These are phyloP conservation scores for Phaethornis superciliosus DNA, from an alignment of 2,113 vertebrate genomes.

Conservation along the genomic window DNA sequence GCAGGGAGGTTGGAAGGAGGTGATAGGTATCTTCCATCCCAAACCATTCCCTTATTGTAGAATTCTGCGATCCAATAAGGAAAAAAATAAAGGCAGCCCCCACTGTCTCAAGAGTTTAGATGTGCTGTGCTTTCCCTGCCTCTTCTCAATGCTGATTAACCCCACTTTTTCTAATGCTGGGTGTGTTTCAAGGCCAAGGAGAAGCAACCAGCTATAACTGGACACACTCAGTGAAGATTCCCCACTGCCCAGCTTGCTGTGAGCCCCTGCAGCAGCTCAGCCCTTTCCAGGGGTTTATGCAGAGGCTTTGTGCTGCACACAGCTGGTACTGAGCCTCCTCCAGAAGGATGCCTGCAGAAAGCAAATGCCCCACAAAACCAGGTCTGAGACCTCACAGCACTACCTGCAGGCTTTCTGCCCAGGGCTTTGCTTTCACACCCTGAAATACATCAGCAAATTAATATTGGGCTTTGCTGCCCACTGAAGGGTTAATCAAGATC, in stretches of 20 bases:
- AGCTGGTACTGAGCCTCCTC: not conserved
- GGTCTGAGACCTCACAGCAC: not conserved
- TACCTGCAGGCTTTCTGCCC: not conserved
- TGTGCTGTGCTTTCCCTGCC: not conserved
- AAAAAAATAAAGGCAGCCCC: not conserved
- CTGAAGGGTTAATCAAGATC: not conserved
- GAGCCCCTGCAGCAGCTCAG: not conserved
- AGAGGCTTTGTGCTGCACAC: not conserved
- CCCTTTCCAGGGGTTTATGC: not conserved
- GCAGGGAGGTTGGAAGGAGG: too few relatives aligned
- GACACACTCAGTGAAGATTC: not conserved
- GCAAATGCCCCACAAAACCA: not conserved
- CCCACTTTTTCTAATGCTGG: not conserved
- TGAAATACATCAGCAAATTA: not conserved
- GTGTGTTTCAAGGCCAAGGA: not conserved
- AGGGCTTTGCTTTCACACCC: fast-evolving
- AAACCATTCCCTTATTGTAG: too few relatives aligned
- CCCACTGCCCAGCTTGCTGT: not conserved
- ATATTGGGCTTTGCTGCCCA: fast-evolving
- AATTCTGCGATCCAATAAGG: not conserved
- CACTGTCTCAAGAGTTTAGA: not conserved
- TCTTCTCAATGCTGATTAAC: not conserved
- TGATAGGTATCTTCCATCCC: too few relatives aligned
- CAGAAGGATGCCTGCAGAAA: not conserved
- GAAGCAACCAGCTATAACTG: not conserved